Conservation (phyloP, 2,113 vertebrate species). For the Chaenogobius annularis region DNA sequence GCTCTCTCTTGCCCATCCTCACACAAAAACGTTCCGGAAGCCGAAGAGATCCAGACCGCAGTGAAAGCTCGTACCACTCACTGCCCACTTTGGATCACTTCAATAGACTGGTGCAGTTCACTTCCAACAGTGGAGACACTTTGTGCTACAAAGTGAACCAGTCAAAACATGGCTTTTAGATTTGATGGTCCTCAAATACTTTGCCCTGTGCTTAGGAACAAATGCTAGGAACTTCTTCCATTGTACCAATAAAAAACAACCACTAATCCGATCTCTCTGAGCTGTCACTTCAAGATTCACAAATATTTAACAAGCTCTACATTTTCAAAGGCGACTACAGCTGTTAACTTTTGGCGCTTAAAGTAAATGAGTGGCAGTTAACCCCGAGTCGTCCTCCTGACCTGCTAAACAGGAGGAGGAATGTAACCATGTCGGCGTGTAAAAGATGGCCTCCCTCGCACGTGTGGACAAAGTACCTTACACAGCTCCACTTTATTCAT, state of each 20-base stretch:
- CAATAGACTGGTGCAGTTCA: too few relatives aligned
- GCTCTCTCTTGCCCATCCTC: too few relatives aligned
- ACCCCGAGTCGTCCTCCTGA: background rate
- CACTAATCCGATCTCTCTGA: background rate
- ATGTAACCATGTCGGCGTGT: background rate
- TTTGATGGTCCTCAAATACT: too few relatives aligned
- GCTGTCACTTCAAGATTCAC: background rate
- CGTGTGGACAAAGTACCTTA: conserved; percentile 79
- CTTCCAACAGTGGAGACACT: too few relatives aligned
- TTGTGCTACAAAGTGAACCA: too few relatives aligned
- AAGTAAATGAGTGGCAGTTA: conserved; percentile 2
- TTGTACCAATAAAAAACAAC: background rate
- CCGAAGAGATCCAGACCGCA: too few relatives aligned
- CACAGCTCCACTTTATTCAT: conserved; percentile 97
- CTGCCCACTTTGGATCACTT: too few relatives aligned
- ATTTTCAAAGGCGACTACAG: background rate
- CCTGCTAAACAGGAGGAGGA: background rate
- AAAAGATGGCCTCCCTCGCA: background rate
- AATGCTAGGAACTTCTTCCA: background rate
- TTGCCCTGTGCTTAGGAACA: background rate
- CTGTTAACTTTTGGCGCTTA: background rate
- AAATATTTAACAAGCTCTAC: background rate
- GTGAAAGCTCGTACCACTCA: too few relatives aligned
- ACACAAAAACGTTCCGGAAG: too few relatives aligned
- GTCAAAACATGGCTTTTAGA: too few relatives aligned